Base-by-base conservation (phyloP, 2,797 vertebrate species). In the Pangasius macronema region DNA sequence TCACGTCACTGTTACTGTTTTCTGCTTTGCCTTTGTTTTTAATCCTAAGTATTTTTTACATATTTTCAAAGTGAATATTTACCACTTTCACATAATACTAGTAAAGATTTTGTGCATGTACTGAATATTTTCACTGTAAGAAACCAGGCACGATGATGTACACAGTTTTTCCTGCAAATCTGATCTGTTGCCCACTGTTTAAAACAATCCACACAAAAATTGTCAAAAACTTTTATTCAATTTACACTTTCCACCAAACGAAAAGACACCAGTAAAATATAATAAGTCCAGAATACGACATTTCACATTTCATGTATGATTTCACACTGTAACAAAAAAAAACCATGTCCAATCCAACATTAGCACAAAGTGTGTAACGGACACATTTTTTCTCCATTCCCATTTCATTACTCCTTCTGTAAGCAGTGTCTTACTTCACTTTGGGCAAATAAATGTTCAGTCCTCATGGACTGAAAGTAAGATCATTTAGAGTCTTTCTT, bases 281-380 rank as follows among this genome's bases (percentile, higher is more conserved):
- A 55, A 24, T 3, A 55, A 22, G 4, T 27, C 27, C 7, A 24
- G 24, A 53, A 67, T 5, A 80, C 57, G 30, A 77, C 67, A 42
- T 72, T 86, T 55, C 11, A 76, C 70, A 87, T 39, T 77, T 55
- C 33, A 30, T 67, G 63, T 57, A 75, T 18, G 30, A 83, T 27
- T 77, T 27, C 59, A 87, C 14, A 8, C 9, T 76, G 30, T 22
- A 65, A n/a, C 39, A 49, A 22, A 55, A 22, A 55, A 82, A 27
- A 42, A 20, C 36, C 11, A 83, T 22, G 39, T 51, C 63, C 36
- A 65, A 63, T 81, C 5, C 36, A 46, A 22, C 24, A 30, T 86
- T 9, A 82, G 2, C 24, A 61, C 6, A 53, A 77, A 59, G 33
- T 14, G 33, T 27, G 33, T 39, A 80, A 80, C 24, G 16, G 22